Conservation (phyloP, 1,140 invertebrate genomes). For the Thalassaphorura encarpata region DNA sequence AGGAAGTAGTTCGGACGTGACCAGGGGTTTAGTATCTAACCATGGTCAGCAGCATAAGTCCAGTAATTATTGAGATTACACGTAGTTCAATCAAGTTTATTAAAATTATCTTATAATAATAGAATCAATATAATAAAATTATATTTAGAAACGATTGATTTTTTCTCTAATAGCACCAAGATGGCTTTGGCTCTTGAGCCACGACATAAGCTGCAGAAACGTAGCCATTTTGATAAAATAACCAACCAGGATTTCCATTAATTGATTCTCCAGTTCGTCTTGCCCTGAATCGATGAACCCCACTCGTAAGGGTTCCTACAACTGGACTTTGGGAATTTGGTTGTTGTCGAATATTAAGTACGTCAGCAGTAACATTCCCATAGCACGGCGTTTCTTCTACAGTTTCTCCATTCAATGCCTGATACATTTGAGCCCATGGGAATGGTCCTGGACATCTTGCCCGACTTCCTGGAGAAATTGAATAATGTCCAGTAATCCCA, state of each 20-base stretch:
- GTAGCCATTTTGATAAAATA: slow-evolving; percentile 11
- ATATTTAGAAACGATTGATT: no score
- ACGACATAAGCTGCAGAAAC: slow-evolving; percentile 16
- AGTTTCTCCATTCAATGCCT: background rate
- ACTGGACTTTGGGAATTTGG: slow-evolving; percentile 8
- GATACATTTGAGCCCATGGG: slow-evolving; percentile 23
- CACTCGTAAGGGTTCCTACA: slow-evolving; percentile 4
- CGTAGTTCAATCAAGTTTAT: no score
- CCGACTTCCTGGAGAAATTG: slow-evolving; percentile 16
- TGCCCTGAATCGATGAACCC: background rate
- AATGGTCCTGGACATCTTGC: slow-evolving; percentile 25
- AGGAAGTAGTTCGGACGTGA: no score
- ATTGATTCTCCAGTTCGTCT: slow-evolving; percentile 9
- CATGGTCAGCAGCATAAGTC: no score
- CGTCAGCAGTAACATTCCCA: slow-evolving; percentile 14
- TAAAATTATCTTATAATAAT: no score
- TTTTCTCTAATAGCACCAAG: no score
- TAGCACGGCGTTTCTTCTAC: slow-evolving; percentile 6
- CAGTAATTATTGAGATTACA: no score
- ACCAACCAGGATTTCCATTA: slow-evolving; percentile 16
- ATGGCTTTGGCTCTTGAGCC: background rate
- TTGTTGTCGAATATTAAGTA: slow-evolving; percentile 6
- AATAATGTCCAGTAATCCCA: slow-evolving; percentile 27
- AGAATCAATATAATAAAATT: no score
- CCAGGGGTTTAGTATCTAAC: no score